These are phyloP conservation scores for Armadillidium nasatum DNA, from an alignment of 1,140 invertebrate species.

Conservation along the genomic window DNA sequence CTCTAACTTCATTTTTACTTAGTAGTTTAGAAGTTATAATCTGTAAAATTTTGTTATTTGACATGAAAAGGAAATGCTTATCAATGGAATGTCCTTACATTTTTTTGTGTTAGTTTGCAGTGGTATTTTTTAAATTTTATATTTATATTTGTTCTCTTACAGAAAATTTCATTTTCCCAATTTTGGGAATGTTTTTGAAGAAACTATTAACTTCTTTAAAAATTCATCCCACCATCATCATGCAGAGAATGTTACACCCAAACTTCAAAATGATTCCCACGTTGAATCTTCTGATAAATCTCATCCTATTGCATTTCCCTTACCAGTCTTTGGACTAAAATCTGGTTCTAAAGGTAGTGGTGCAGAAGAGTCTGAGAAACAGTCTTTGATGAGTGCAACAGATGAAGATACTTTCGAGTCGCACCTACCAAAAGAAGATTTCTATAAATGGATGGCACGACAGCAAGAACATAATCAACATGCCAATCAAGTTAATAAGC, in stretches of 20 bases:
- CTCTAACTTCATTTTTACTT: too few species aligned
- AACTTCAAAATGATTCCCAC: background rate
- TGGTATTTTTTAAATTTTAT: too few species aligned
- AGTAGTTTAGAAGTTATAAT: too few species aligned
- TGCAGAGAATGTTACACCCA: background rate
- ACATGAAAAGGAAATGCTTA: too few species aligned
- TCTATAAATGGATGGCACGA: conserved; percentile 35
- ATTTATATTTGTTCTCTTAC: background rate
- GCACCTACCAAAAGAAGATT: conserved; percentile 41
- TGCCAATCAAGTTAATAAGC: conserved; percentile 18
- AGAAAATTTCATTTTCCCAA: background rate
- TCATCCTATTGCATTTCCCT: background rate
- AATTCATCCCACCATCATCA: background rate
- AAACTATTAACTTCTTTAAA: background rate
- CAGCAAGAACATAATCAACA: conserved; percentile 31
- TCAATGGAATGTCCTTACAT: too few species aligned
- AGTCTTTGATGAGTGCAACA: conserved; percentile 24
- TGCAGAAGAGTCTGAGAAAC: conserved; percentile 23
- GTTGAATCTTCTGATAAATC: background rate
- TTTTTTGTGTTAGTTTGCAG: too few species aligned
- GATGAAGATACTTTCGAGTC: conserved; percentile 19
- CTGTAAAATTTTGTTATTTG: too few species aligned
- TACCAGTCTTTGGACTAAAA: conserved; percentile 32
- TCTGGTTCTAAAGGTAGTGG: conserved; percentile 31
- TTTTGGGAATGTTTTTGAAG: background rate